Evolutionary conservation across 2,797 vertebrate genomes (phyloP), one percentile per base, ranked within the genome.

Genomic region (Cossypha dichroa): DNA sequence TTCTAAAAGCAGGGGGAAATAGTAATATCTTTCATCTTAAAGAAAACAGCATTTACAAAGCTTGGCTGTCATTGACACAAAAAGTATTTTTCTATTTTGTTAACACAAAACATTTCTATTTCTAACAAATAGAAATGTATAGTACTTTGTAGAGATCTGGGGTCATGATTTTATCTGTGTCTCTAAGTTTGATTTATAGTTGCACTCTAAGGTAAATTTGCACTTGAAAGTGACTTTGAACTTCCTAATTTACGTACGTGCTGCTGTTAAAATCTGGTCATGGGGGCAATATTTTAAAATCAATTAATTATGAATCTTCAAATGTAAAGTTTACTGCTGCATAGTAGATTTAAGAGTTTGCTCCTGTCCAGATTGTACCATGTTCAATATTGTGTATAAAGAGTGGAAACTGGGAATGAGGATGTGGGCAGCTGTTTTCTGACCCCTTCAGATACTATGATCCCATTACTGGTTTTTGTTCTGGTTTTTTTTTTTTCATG

Each of bases 391-490:
- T 68, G 15, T 78, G 5, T 46, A 17, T 45, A n/a, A 58, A 36
- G 13, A 66, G 9, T 63, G 15, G 48, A 76, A 91, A 17, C 3
- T 87, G 67, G 58, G 67, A 79, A 67, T n/a, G 6, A 72, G 5
- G 15, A 8, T 55, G 7, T 9, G 8, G 4, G 72, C 15, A 51
- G 13, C 4, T 33, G 13, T 62, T 79, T 84, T 66, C 41, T 62
- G n/a, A 13, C 29, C 10, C 11, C 25, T 78, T 75, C 6, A 46
- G 29, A 38, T 34, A 13, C 26, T 45, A 4, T 22, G 8, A 45
- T 46, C 58, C 0, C 0, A 31, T 31, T n/a, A n/a, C 5, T 18
- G 25, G 0, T 1, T 41, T 63, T 54, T 55, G 23, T 23, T 55
- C 40, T 1, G 2, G 5, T 49, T 38, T 12, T 38, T 38, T 36